Percentiles rank a stretch among this genome's conserved stretches.
Conservation (phyloP, 1,140 invertebrate genomes). For the Coenobita brevimanus region DNA sequence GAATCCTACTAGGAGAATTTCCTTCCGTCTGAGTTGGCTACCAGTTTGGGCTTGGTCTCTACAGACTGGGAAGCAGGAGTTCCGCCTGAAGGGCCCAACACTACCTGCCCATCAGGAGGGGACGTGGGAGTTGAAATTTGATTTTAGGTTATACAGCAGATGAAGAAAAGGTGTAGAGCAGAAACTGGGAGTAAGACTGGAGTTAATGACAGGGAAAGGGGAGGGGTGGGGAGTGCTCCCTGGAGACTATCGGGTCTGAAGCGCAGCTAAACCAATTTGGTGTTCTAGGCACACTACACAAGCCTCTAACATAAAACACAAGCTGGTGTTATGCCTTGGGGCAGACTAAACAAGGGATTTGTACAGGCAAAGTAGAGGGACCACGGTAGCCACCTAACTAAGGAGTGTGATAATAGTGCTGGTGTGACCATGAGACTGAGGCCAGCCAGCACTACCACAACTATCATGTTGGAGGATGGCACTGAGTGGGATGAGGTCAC, state of each 20-base stretch:
- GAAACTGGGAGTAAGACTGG: too few species aligned
- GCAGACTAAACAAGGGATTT: constrained; percentile 67
- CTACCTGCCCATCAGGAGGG: constrained; percentile 48
- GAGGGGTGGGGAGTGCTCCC: constrained; percentile 46
- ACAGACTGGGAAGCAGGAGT: constrained; percentile 32
- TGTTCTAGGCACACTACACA: constrained; percentile 67
- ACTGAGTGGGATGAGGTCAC: constrained; percentile 32
- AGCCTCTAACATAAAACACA: constrained; percentile 68
- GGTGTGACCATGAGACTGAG: constrained; percentile 23
- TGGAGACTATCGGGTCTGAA: constrained; percentile 65
- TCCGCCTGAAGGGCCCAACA: constrained; percentile 28
- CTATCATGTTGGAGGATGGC: constrained; percentile 62
- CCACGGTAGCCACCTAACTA: constrained; percentile 67
- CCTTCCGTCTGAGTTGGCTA: constrained; percentile 64
- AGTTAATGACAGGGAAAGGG: neutral
- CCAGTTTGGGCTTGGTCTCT: constrained; percentile 66
- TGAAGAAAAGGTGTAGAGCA: too few species aligned
- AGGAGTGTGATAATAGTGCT: constrained; percentile 46
- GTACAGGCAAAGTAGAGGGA: constrained; percentile 68
- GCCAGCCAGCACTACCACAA: constrained; percentile 40
- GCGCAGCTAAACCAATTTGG: constrained; percentile 66
- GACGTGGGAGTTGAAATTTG: constrained; percentile 10
- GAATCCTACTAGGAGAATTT: constrained; percentile 49
- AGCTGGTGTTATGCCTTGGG: constrained; percentile 67
- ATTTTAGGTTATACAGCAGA: too few species aligned